Base-by-base conservation (phyloP, 2,888 invertebrate species). In the Cremastobaeus sp. region DNA sequence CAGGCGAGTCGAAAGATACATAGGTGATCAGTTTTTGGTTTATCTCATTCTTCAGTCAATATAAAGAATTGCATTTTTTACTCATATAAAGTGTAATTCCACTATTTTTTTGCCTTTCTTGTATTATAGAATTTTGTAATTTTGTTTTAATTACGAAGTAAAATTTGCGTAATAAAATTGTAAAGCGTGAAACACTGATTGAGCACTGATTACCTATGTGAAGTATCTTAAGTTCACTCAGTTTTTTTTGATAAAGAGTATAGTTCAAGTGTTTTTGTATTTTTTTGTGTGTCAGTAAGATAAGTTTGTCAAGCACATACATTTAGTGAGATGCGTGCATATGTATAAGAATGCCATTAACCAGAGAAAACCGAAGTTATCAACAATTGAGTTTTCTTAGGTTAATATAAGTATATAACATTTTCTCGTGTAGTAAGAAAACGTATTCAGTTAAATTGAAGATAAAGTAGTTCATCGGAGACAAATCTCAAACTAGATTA, bases 251-350 rank as follows among this genome's bases (percentile, higher is more conserved):
- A 35, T n/a, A 30, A 8, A 45, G 21, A 47, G 54, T 54, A n/a
- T 32, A 35, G 47, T 37, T 14, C 32, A 14, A 20, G 34, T 62
- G 52, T 71, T 30, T 21, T 54, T 50, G 71, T 65, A 52, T 28
- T 55, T 57, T 59, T 18, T 28, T 37, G 64, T 71, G 50, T 71
- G 64, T 62, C 55, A 18, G 30, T 66, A 59, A 60, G 66, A 65
- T 71, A 71, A 71, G 64, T 68, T 64, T 71, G 57, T 66, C 71
- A 75, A 75, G 75, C 70, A 70, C 57, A 71, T 62, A 71, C 71
- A 71, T 66, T 75, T 62, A 68, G 68, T 75, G 66, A 71, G 71
- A 47, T 75, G 71, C 75, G 75, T 71, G 71, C 71, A 71, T 68
- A 68, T 32, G 18, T 52, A 52, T 14, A 59, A 71, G 57, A 74